Evolutionary conservation across 1,140 invertebrate genomes (phyloP).

Genomic region (Bombus fervidus): DNA sequence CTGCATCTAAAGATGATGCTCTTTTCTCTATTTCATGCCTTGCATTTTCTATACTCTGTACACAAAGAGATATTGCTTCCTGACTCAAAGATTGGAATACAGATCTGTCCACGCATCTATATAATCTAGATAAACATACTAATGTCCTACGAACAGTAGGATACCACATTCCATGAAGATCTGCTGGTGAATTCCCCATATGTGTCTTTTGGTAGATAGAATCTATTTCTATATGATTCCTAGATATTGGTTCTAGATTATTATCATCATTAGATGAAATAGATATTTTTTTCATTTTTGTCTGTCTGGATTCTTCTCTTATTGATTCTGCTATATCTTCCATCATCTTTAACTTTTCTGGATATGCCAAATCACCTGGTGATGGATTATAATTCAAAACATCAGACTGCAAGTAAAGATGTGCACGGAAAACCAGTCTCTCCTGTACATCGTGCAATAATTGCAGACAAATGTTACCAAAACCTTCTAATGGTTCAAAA

Average conservation of each 20-base stretch:
- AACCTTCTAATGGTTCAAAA: slow-evolving; percentile 88
- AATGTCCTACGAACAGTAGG: slow-evolving; percentile 97
- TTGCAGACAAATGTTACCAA: slow-evolving; percentile 92
- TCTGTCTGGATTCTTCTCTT: slow-evolving; percentile 75
- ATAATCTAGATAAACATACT: slow-evolving; percentile 96
- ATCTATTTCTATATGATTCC: slow-evolving; percentile 78
- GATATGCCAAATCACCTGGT: slow-evolving; percentile 97
- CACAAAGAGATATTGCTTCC: slow-evolving; percentile 95
- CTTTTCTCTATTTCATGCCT: slow-evolving; percentile 86
- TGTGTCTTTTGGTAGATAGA: slow-evolving; percentile 72
- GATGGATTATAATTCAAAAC: slow-evolving; percentile 95
- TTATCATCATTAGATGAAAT: slow-evolving; percentile 72
- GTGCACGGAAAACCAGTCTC: slow-evolving; percentile 96
- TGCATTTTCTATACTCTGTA: slow-evolving; percentile 93
- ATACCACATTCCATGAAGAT: slow-evolving; percentile 99
- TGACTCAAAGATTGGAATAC: slow-evolving; percentile 98
- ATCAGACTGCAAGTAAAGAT: slow-evolving; percentile 96
- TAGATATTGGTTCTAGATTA: slow-evolving; percentile 68
- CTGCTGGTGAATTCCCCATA: slow-evolving; percentile 90
- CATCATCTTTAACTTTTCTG: slow-evolving; percentile 99
- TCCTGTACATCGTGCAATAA: slow-evolving; percentile 98
- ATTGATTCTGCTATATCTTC: slow-evolving; percentile 84
- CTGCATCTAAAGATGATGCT: slow-evolving; percentile 92
- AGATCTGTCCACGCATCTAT: slow-evolving; percentile 96
- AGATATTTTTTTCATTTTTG: slow-evolving; percentile 76